Conservation (phyloP, 2,888 invertebrate genomes). For the Gerosis bhagava region DNA sequence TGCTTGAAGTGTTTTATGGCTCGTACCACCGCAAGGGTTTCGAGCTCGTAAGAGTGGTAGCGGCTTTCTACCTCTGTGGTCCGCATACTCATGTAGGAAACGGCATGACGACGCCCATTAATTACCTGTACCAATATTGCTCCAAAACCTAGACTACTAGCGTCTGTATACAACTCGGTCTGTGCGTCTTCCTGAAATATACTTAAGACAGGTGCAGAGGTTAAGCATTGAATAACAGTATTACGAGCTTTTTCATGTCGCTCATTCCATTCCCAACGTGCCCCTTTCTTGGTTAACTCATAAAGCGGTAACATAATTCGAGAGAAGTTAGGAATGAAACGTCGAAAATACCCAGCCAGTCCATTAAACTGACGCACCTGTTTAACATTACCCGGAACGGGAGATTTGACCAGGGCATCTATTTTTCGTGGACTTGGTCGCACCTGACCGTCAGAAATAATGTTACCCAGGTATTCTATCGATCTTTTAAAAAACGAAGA, state of each 20-base stretch:
- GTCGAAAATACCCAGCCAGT: conserved; percentile 30
- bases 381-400: conserved; percentile 34
- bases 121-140: conserved; percentile 27
- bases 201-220: conserved; percentile 27
- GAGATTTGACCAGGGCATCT: conserved; percentile 38
- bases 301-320: conserved; percentile 27
- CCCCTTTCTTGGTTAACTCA: conserved; percentile 22
- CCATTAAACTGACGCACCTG: conserved; percentile 38
- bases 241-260: conserved; percentile 34
- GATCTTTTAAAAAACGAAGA: conserved; percentile 34
- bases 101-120: conserved; percentile 24
- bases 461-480: conserved; percentile 39
- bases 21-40: conserved; percentile 33
- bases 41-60: conserved; percentile 38
- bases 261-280: conserved; percentile 25
- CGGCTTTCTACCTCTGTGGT: conserved; percentile 33
- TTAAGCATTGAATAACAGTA: conserved; percentile 25
- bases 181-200: conserved; percentile 30
- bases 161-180: conserved; percentile 35
- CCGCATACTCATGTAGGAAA: conserved; percentile 31
- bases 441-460: conserved; percentile 36
- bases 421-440: conserved; percentile 39
- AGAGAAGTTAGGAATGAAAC: conserved; percentile 27
- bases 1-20: conserved; percentile 42
- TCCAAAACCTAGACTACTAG: conserved; percentile 37